phyloP scores from a whole-genome alignment of 2,113 vertebrate genomes.

The Nymphicus hollandicus region DNA sequence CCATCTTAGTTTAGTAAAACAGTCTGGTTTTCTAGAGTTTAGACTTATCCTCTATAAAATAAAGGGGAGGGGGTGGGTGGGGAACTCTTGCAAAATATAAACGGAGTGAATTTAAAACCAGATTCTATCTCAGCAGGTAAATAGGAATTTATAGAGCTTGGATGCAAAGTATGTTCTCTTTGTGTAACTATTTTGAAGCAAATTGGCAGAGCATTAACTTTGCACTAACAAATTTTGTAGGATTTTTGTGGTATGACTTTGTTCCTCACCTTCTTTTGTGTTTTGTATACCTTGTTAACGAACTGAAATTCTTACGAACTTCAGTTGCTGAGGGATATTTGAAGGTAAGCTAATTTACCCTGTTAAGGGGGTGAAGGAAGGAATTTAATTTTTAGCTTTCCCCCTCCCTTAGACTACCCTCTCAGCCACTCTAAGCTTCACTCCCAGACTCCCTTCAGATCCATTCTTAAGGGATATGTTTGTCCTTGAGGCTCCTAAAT shows the following conservation, averaged over 20 bases:
- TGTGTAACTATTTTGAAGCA: not conserved
- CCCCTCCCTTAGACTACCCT: not conserved
- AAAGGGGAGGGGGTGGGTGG: rapidly evolving
- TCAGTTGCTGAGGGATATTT: not conserved
- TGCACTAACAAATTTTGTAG: not conserved
- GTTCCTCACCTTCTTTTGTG: not conserved
- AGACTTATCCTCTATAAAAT: not conserved
- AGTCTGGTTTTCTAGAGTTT: not conserved
- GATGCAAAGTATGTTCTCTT: not conserved
- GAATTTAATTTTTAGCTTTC: not conserved
- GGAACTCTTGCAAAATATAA: not conserved
- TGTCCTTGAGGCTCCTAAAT: not conserved
- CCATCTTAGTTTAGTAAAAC: not conserved
- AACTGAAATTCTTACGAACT: not conserved
- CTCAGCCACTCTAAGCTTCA: not conserved
- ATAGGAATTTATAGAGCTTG: not conserved
- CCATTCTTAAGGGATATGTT: not conserved
- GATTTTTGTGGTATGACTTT: not conserved
- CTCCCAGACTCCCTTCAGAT: constrained; percentile 13
- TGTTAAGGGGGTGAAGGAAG: not conserved
- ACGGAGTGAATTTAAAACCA: not conserved
- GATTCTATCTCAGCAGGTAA: not conserved
- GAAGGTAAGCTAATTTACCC: not conserved
- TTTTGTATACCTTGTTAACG: not conserved
- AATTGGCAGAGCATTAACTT: not conserved